phyloP scores from a whole-genome alignment of 2,113 vertebrate genomes.

The Varanus salvator region DNA sequence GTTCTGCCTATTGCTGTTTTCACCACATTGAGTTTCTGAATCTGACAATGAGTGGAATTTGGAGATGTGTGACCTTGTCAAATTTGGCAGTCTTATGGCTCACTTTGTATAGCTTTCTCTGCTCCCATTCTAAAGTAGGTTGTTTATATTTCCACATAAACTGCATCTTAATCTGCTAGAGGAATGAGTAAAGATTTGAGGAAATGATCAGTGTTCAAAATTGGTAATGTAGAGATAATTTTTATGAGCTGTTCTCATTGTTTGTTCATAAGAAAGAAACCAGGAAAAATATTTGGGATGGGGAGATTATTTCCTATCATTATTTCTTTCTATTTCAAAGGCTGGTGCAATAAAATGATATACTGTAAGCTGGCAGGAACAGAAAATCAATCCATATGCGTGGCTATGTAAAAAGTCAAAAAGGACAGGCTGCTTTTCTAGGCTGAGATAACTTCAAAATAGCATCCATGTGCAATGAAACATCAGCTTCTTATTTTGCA shows the following conservation, averaged over 20 bases:
- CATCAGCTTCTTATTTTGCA: neutral
- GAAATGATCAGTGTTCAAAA: neutral
- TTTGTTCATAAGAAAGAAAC: neutral
- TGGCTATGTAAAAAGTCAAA: neutral
- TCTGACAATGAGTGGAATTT: conserved; percentile 21
- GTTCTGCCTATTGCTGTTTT: conserved; percentile 3
- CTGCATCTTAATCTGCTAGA: neutral
- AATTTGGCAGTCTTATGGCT: neutral
- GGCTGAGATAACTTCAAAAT: neutral
- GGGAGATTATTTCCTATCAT: neutral
- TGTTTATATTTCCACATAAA: conserved; percentile 10
- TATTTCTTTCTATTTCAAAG: neutral
- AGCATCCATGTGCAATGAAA: neutral
- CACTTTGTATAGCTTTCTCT: neutral
- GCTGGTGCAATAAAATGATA: conserved; percentile 4
- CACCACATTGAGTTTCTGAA: neutral
- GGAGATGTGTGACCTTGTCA: conserved; percentile 20
- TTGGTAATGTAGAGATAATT: conserved; percentile 7
- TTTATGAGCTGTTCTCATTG: neutral
- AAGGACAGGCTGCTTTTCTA: neutral
- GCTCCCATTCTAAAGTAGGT: neutral
- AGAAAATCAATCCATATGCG: neutral
- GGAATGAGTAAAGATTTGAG: neutral
- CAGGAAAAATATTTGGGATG: neutral
- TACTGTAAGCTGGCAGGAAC: neutral